Base-by-base conservation (phyloP, 2,113 vertebrate species). In the Polypterus bichir region DNA sequence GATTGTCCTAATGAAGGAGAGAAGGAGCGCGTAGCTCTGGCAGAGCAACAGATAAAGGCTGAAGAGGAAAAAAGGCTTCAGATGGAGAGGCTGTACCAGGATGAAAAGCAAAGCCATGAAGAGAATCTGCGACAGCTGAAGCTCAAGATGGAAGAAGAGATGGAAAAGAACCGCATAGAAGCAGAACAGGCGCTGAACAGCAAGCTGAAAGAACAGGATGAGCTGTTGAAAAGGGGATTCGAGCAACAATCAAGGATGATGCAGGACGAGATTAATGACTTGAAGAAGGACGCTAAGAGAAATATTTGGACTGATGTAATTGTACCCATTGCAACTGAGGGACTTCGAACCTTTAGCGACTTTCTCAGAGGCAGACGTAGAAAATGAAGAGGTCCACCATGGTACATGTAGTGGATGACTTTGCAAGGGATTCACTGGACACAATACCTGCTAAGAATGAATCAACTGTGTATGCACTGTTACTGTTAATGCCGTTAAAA, bases 181-280 rank as follows among this genome's bases (percentile, higher is more conserved):
- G 11, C 59, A 6, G 58, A 68, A 4, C 53, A 6, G 56, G 71
- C 71, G 0, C 5, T 78, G 59, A 54, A 73, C 3, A 60, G 60
- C 62, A 78, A 73, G 61, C 47, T 78, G 48, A 45, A 57, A 45
- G 76, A 77, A 59, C 70, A 63, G 63, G 47, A 58, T 46, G 48
- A 65, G 7, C 67, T 70, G 9, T 0, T 61, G 8, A 58, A 65
- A 27, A 71, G 74, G 46, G 64, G 62, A n/a, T 69, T 69, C 11
- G 46, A 27, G 2, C 53, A 65, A 47, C 66, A 69, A 55, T 71
- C 73, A 46, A 44, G 61, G 44, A 44, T 65, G 5, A 60, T 78
- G 59, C 4, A 10, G 4, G 51, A 64, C 4, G 70, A 80, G 60
- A 74, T 80, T 6, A 5, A 56, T 0, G 11, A 64, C 4, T 59